A percentile compares a stretch with the other conserved stretches of the same genome.
These are phyloP conservation scores for Teinopalpus imperialis DNA, from an alignment of 2,888 invertebrate species.

Conservation along the genomic window DNA sequence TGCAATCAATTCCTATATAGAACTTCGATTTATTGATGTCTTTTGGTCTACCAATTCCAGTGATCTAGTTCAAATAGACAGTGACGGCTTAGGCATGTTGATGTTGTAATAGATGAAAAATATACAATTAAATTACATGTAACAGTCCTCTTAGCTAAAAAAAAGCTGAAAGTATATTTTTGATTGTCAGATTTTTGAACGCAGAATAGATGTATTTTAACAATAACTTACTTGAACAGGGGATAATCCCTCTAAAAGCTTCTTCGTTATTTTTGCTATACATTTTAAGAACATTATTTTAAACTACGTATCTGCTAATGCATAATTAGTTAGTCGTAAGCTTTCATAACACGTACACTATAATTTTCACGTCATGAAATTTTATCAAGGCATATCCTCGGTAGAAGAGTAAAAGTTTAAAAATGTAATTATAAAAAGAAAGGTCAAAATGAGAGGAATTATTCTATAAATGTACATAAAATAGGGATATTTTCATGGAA, in stretches of 20 bases:
- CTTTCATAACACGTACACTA: conserved; percentile 26
- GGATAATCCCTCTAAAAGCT: conserved; percentile 33
- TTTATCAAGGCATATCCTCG: conserved; percentile 66
- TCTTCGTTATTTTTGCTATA: conserved; percentile 68
- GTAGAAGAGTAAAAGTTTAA: conserved; percentile 52
- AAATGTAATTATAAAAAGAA: conserved; percentile 67
- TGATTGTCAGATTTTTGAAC: conserved; percentile 56
- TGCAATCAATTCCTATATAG: conserved; percentile 30
- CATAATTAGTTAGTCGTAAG: conserved; percentile 44
- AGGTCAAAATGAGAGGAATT: conserved; percentile 81
- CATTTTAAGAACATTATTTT: conserved; percentile 46
- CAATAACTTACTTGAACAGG: conserved; percentile 29
- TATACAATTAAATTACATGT: conserved; percentile 19
- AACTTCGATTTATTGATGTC: conserved; percentile 20
- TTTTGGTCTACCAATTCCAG: neutral
- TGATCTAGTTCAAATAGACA: conserved; percentile 17
- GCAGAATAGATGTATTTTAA: conserved; percentile 39
- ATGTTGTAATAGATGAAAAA: conserved; percentile 30
- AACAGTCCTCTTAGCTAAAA: conserved; percentile 32
- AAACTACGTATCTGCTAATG: conserved; percentile 41
- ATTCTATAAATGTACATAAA: conserved; percentile 75
- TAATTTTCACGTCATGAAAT: conserved; percentile 31
- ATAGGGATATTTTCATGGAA: conserved; percentile 54
- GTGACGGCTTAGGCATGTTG: conserved; percentile 28
- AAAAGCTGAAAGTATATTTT: conserved; percentile 60